Conservation (phyloP, 1,140 invertebrate genomes). For the Drosophila novamexicana region DNA sequence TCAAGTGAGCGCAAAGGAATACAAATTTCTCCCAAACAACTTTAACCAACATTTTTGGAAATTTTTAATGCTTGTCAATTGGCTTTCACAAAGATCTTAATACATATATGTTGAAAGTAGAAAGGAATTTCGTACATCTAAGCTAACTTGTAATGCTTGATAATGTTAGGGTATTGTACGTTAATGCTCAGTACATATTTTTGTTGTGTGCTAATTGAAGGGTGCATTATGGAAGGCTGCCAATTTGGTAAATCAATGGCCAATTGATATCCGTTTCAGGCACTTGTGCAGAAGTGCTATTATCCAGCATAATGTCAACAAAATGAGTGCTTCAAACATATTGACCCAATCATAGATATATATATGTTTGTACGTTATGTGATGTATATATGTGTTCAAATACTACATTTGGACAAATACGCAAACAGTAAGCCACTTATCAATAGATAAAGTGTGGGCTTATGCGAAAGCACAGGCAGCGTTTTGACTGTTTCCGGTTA, state of each 20-base stretch:
- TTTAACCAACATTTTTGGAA: too few relatives aligned
- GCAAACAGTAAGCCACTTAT: conserved; percentile 5
- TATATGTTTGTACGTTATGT: neutral
- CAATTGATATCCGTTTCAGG: neutral
- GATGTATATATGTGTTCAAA: neutral
- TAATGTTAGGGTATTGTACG: too few relatives aligned
- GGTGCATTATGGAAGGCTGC: neutral
- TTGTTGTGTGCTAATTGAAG: neutral
- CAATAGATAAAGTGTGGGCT: neutral
- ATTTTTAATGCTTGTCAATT: too few relatives aligned
- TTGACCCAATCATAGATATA: neutral
- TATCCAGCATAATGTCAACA: neutral
- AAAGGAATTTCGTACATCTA: neutral
- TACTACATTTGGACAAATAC: conserved; percentile 1
- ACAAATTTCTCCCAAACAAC: too few relatives aligned
- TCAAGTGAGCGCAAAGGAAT: too few relatives aligned
- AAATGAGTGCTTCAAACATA: neutral
- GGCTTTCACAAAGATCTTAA: too few relatives aligned
- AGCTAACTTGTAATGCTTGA: neutral
- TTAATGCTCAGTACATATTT: neutral
- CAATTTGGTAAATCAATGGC: conserved; percentile 1
- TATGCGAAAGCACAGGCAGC: neutral
- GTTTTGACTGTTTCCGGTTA: neutral
- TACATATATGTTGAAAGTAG: too few relatives aligned
- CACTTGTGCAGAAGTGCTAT: neutral